Evolutionary conservation across 2,888 invertebrate species (phyloP), one percentile per base, ranked within the genome.

Genomic region (Crossocerus cetratus): DNA sequence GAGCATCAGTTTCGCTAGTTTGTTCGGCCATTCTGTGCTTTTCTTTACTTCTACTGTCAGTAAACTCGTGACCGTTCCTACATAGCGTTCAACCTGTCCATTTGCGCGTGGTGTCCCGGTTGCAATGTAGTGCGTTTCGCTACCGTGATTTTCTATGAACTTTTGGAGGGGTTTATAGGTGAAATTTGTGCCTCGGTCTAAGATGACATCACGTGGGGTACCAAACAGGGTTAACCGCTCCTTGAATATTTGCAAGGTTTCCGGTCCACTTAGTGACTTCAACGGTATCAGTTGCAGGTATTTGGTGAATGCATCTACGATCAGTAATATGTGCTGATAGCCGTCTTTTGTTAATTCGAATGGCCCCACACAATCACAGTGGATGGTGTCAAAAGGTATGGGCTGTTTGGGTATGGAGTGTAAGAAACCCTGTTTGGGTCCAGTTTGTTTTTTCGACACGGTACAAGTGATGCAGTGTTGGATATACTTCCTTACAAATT

Each of bases 71-170:
- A 66, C 65, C 2, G 59, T 59, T 2, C 22, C 13, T n/a, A 55
- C 67, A 20, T 67, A 67, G 1, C 59, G 59, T 59, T 66, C 60
- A 1, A 44, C 66, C 13, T 82, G 78, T 11, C 82, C 81, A 42
- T 82, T 82, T 0, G 74, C 74, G 18, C 81, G 60, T 0, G 86
- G 83, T 2, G 83, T 81, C 0, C 77, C 74, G 3, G 83, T 78
- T 2, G 73, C 81, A 21, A 70, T 80, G 68, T 78, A 78, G 5
- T 82, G 72, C 59, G 84, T 80, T 18, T 78, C 62, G 2, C 86
- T 83, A 1, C 72, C 60, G 32, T 81, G 69, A 1, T 72, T 43
- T 1, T 72, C 44, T 20, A 83, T 83, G 63, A 81, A 84, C 2
- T 62, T 21, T 55, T 77, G 76, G 11, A 74, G 44, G 13, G 20